Evolutionary conservation across 2,797 vertebrate species (phyloP), one percentile per base, ranked within the genome.

Genomic region (Tympanoctomys barrerae): DNA sequence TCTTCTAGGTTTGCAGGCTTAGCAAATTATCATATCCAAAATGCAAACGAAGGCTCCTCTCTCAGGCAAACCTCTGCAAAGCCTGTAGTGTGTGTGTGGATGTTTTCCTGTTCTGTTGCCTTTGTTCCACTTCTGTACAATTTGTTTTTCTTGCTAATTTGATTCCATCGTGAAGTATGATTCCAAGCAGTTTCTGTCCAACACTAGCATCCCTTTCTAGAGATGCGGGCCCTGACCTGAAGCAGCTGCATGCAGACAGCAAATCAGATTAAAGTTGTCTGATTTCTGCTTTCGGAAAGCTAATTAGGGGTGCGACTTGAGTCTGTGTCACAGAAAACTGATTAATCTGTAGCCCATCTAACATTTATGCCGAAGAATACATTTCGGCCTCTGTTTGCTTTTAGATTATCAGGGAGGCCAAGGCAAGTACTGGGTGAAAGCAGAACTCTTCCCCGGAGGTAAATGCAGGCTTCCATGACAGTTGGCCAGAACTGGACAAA

Each of bases 261-360:
- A 28, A 87, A 66, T 89, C 80, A 78, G 83, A 73, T 90, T 82
- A 81, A 54, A 85, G n/a, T 49, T 78, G 5, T 70, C 54, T 77
- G 62, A 66, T 83, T 96, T 81, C 66, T 87, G 10, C 73, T 77
- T 97, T 86, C 14, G 90, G 14, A 16, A 94, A 94, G 78, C 94
- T 97, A 97, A 96, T 95, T 96, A 64, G 68, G 97, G 96, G 21
- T 75, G 3, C 24, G 89, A 57, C 70, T 93, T 95, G 33, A 90
- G 78, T 96, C 24, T 95, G 97, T 90, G 75, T 59, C 49, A 24
- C 68, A 89, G 52, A 90, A 95, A 88, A 90, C 42, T 85, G 22
- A 87, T 87, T 96, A 97, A 93, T 24, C 3, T 26, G 80, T 95
- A 13, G 24, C 46, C 70, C 94, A 22, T 92, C 57, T 94, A 79